Evolutionary conservation across 2,888 invertebrate species (phyloP).

Genomic region (Sarcophaga carnaria): DNA sequence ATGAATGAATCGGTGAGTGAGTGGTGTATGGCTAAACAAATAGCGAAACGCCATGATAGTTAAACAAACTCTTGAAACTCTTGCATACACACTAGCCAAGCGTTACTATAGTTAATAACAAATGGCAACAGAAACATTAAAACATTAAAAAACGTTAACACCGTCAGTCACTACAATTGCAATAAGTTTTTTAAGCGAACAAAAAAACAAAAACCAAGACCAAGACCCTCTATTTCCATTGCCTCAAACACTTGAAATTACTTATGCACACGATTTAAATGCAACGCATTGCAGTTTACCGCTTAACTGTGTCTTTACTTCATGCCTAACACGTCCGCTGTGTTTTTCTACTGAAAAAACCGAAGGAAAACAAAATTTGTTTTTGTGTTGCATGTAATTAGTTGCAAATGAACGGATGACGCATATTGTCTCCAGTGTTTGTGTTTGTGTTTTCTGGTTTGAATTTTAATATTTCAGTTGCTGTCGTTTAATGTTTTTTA

Average conservation of each 20-base stretch:
- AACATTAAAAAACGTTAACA: background rate
- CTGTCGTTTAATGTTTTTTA: no score
- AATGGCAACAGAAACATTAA: slow-evolving; percentile 10
- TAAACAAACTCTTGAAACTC: background rate
- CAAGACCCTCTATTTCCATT: no score
- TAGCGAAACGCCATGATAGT: background rate
- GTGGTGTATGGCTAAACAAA: slow-evolving; percentile 37
- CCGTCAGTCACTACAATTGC: background rate
- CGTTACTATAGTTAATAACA: no score
- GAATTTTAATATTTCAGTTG: no score
- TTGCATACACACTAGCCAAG: background rate
- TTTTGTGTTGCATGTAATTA: no score
- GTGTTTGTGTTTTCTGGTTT: no score
- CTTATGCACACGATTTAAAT: slow-evolving; percentile 49
- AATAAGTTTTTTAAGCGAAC: slow-evolving; percentile 44
- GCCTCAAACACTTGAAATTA: background rate
- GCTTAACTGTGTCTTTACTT: slow-evolving; percentile 22
- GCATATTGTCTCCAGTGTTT: no score
- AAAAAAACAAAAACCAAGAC: no score
- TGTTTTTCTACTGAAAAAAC: no score
- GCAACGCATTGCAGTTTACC: slow-evolving; percentile 28
- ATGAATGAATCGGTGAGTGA: no score
- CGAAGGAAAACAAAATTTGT: background rate
- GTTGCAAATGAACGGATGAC: background rate
- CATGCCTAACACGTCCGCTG: slow-evolving; percentile 50